Conservation (phyloP, 2,113 vertebrate species). For the Girardinichthys multiradiatus region DNA sequence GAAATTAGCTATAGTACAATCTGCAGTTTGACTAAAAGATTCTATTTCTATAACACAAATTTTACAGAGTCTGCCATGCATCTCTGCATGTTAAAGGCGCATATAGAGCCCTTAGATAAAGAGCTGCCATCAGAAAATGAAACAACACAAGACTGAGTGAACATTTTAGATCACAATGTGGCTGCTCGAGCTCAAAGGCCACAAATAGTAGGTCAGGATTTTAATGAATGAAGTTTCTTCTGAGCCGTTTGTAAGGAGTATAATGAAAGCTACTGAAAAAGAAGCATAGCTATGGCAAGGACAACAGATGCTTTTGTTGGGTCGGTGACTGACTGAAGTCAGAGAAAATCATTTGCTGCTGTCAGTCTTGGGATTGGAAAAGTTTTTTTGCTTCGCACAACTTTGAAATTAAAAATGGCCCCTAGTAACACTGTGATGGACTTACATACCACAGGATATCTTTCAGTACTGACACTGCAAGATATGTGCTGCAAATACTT, state of each 20-base stretch:
- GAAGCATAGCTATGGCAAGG: background rate
- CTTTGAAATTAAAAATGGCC: slow-evolving; percentile 29
- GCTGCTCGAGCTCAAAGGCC: background rate
- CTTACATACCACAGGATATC: background rate
- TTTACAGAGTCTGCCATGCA: too few species aligned
- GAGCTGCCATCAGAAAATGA: background rate
- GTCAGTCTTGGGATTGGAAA: slow-evolving; percentile 3
- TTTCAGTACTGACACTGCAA: background rate
- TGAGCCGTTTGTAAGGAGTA: background rate
- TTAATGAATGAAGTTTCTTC: background rate
- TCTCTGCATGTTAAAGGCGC: background rate
- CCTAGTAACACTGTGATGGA: slow-evolving; percentile 2
- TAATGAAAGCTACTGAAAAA: background rate
- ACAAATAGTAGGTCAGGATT: background rate
- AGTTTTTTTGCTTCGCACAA: background rate
- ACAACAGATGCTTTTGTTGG: background rate
- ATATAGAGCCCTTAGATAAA: background rate
- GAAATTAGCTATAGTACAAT: background rate
- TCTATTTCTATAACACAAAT: too few species aligned
- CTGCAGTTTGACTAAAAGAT: background rate
- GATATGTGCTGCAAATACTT: slow-evolving; percentile 10
- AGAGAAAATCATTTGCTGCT: slow-evolving; percentile 15
- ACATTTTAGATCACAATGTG: background rate
- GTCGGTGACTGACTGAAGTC: slow-evolving; percentile 2
- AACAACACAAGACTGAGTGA: background rate